Base-by-base conservation (phyloP, 2,888 invertebrate species). In the Leucophenga maculata region DNA sequence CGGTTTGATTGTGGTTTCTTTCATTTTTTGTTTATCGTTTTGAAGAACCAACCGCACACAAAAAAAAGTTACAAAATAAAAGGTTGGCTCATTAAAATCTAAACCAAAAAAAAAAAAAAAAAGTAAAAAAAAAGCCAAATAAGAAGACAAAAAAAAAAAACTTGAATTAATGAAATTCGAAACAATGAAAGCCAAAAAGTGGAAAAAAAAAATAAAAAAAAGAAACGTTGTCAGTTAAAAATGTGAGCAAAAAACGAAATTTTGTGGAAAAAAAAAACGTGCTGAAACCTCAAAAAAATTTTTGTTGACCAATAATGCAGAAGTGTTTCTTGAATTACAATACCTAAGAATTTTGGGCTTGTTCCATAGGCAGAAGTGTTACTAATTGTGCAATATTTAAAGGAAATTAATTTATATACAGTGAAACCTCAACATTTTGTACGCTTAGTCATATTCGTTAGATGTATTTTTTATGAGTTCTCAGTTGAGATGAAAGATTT, bases 111-210 rank as follows among this genome's bases (percentile, higher is more conserved):
- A 55, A 32, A 65, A 39, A 68, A 39, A 22, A 68, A 55, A 64
- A 14, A 31, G 31, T n/a, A 48, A 59, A 68, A 72, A 75, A 74
- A 55, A 68, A 60, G 70, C 66, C 73, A 50, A 69, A 66, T 69
- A 26, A 26, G 26, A 3, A 26, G 26, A 14, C 66, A 31, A 31
- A 26, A 48, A 59, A 68, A 72, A 75, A 74, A 60, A 68, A 60
- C 72, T 69, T 74, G 54, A 69, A 66, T 69, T 75, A 75, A 68
- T 75, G 73, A 77, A 80, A 77, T 74, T 74, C 67, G 73, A 80
- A 72, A 71, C 74, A 76, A 71, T 72, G 18, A 69, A 72, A 77
- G 69, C 68, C 31, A 54, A 65, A 65, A 14, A 50, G 39, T 39
- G 39, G 39, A 32, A 31, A 65, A 65, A 69, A 32, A 57, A 68